Base-by-base conservation (phyloP, 2,888 invertebrate species). In the Tinea pellionella region DNA sequence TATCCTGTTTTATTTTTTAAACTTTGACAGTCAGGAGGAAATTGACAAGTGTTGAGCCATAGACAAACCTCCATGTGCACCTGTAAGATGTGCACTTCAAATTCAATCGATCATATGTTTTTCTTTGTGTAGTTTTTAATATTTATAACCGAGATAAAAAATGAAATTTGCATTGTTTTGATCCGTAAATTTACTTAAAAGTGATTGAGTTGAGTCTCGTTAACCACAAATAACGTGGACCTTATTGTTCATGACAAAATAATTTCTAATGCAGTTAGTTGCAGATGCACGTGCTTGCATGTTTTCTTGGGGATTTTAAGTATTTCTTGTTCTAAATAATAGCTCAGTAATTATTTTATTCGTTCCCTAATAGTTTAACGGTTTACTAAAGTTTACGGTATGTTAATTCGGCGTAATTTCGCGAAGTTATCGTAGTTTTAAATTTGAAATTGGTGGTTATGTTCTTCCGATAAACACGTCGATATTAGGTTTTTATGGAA, bases 101-200 rank as follows among this genome's bases (percentile, higher is more conserved):
- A 70, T 70, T 78, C 85, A 78, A 87, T 87, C 87, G 87, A 87
- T 87, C 87, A 87, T 86, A 87, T 87, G 87, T 87, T 87, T 24
- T 87, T 87, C 87, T 86, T 87, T 86, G 86, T 87, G 82, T 84
- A 81, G 80, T 84, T 83, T 84, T 81, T 84, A 29, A 47, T 6
- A 24, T 47, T 13, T 15, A 16, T n/a, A 47, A 47, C 1, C 9
- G n/a, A 47, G 16, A 47, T 47, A 47, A n/a, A 47, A 47, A 15
- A 16, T 2, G 8, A 16, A 15, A 16, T 4, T 6, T 13, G 6
- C 9, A 47, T 9, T 15, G 1, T 47, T 16, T 47, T 47, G 8
- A n/a, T 16, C 9, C 1, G 3, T 2, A 37, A 47, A 47, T 47
- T 7, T 47, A n/a, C 2, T 47, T 47, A 16, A 9, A 47, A 47